These are phyloP conservation scores for Procapra przewalskii DNA, from an alignment of 2,113 vertebrate species.

Conservation along the genomic window DNA sequence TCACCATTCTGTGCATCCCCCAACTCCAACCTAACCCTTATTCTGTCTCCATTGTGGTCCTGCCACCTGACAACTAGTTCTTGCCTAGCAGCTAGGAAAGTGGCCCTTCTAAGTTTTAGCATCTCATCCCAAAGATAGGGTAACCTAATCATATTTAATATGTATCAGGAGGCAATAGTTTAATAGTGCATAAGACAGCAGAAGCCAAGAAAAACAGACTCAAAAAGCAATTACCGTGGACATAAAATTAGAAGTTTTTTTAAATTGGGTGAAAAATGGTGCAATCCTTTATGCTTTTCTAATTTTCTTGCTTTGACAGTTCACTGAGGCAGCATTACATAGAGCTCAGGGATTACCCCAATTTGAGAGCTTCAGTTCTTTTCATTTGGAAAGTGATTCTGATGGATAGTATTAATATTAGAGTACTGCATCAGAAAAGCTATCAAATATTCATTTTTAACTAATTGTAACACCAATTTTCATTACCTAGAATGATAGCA, in stretches of 20 bases:
- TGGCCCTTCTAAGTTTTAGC: conserved; percentile 9
- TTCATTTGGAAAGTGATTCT: conserved; percentile 46
- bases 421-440: conserved; percentile 28
- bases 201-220: conserved; percentile 55
- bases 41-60: neutral
- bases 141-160: conserved; percentile 56
- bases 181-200: conserved; percentile 53
- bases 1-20: neutral
- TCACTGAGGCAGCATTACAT: neutral
- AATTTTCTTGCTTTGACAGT: conserved; percentile 53
- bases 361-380: neutral
- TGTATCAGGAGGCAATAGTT: conserved; percentile 35
- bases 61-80: neutral
- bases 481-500: conserved; percentile 32
- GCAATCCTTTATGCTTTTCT: conserved; percentile 40
- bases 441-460: conserved; percentile 60
- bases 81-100: neutral
- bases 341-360: conserved; percentile 34
- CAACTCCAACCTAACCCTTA: neutral
- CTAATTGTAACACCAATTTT: conserved; percentile 25
- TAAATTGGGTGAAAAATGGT: conserved; percentile 51
- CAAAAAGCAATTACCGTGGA: conserved; percentile 50
- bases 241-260: conserved; percentile 67
- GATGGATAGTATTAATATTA: conserved; percentile 63
- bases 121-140: neutral